Conservation (phyloP, 2,888 invertebrate genomes). For the Eubasilissa splendida region DNA sequence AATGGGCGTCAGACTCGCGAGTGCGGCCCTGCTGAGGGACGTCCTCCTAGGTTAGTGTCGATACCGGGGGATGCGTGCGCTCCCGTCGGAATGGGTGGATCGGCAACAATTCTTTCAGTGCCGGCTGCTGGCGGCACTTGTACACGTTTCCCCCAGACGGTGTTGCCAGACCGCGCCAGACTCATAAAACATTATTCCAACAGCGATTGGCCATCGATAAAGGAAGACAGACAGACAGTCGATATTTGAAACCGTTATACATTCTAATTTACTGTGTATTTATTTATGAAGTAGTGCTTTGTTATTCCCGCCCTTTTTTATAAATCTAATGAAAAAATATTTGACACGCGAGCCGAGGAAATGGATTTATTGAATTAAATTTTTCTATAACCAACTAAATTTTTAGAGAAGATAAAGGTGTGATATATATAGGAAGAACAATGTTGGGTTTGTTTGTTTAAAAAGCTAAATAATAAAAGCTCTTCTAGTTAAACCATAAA, state of each 20-base stretch:
- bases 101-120: slow-evolving; percentile 8
- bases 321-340: no score
- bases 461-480: no score
- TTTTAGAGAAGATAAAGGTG: no score
- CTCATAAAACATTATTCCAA: neutral
- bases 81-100: neutral
- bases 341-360: no score
- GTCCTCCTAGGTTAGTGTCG: slow-evolving; percentile 28
- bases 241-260: slow-evolving; percentile 7
- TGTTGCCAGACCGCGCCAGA: neutral
- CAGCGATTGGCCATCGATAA: neutral
- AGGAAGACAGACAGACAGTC: neutral
- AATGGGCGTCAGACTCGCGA: neutral
- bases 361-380: no score
- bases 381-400: no score
- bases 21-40: slow-evolving; percentile 7
- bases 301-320: no score
- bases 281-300: neutral
- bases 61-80: slow-evolving; percentile 48
- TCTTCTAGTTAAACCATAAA: no score
- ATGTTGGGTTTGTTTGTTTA: no score
- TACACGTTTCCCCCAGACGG: neutral
- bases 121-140: neutral
- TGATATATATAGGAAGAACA: no score
- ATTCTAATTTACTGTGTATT: neutral